Conservation (phyloP, 2,797 vertebrate genomes). For the Gallinago solitaria region DNA sequence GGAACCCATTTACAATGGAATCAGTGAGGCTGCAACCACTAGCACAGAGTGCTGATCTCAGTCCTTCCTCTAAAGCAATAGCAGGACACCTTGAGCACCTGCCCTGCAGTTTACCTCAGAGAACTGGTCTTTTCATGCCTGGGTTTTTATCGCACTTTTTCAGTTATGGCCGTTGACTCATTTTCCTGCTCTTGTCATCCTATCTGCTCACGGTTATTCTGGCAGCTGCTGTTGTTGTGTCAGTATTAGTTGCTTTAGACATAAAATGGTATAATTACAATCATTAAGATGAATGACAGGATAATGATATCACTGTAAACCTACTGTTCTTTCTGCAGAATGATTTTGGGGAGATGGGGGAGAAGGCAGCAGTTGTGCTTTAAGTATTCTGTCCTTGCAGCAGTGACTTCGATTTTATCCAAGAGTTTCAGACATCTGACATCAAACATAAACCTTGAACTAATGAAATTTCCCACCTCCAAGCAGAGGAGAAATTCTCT, state of each 20-base stretch:
- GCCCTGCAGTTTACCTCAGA: neutral
- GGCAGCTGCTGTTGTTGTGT: neutral
- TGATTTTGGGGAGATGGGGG: neutral
- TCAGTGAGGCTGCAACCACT: neutral
- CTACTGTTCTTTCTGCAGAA: neutral
- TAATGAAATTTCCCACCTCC: neutral
- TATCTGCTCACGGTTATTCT: neutral
- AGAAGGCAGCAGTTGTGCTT: neutral
- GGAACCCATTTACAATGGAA: neutral
- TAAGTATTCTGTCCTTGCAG: neutral
- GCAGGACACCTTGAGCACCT: neutral
- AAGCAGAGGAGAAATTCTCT: neutral
- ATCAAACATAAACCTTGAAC: neutral
- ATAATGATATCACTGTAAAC: neutral
- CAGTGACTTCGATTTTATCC: neutral
- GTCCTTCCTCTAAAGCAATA: neutral
- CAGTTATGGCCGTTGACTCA: constrained; percentile 12
- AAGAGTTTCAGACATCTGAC: neutral
- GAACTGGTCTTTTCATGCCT: neutral
- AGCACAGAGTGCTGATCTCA: neutral
- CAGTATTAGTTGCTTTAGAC: neutral
- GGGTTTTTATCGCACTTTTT: neutral
- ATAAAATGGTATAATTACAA: neutral
- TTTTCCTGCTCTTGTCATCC: constrained; percentile 36
- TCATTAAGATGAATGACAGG: neutral